Evolutionary conservation across 2,113 vertebrate genomes (phyloP).

Genomic region (Panthera leo): DNA sequence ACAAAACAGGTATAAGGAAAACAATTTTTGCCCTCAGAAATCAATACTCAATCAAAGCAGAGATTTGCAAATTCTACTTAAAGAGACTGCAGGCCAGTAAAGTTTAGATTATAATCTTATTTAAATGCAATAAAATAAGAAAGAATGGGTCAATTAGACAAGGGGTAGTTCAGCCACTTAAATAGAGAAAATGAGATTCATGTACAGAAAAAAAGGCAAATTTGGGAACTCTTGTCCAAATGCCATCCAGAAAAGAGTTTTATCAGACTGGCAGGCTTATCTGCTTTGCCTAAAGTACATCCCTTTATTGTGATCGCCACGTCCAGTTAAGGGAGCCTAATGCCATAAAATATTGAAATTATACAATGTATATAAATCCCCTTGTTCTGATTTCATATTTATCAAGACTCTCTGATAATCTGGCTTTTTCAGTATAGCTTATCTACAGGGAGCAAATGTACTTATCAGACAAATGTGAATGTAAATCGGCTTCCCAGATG

Average conservation of each 20-base stretch:
- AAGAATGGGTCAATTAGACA: background rate
- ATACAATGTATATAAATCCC: background rate
- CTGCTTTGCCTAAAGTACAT: background rate
- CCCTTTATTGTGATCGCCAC: background rate
- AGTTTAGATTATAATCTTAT: background rate
- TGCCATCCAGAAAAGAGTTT: background rate
- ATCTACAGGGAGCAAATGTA: background rate
- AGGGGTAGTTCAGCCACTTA: background rate
- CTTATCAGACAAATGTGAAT: background rate
- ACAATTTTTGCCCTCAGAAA: background rate
- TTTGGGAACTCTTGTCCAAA: background rate
- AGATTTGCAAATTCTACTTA: background rate
- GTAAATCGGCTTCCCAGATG: background rate
- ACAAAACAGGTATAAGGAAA: background rate
- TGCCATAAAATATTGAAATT: slow-evolving; percentile 5
- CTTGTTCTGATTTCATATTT: background rate
- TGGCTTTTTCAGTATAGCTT: background rate
- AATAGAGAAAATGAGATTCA: background rate
- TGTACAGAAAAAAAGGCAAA: background rate
- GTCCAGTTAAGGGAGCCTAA: background rate
- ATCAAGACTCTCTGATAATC: background rate
- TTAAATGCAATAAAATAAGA: background rate
- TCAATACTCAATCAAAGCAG: background rate
- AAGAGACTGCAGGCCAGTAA: background rate
- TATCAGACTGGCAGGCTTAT: background rate